Conservation (phyloP, 2,113 vertebrate genomes). For the Aramus guarauna region DNA sequence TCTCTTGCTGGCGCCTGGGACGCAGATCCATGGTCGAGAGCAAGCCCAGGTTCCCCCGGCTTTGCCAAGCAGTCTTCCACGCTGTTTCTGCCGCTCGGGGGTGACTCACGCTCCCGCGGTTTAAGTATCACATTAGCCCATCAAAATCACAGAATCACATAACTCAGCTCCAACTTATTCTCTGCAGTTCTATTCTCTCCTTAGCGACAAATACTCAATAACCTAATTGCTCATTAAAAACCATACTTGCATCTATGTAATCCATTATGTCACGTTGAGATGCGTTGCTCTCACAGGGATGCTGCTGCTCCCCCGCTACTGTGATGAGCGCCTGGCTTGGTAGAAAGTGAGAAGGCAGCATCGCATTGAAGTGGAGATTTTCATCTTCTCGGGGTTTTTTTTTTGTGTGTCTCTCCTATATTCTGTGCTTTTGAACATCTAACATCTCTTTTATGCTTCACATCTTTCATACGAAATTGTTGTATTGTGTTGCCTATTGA, state of each 20-base stretch:
- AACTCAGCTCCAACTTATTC: not conserved
- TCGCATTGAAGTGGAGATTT: conserved; percentile 69
- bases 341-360: conserved; percentile 43
- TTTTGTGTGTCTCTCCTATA: conserved; percentile 54
- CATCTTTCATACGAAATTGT: conserved; percentile 66
- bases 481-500: conserved; percentile 73
- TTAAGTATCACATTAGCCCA: not conserved
- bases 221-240: conserved; percentile 65
- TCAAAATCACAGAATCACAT: not conserved
- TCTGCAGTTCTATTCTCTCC: not conserved
- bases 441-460: conserved; percentile 68
- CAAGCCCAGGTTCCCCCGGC: not conserved
- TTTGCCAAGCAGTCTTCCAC: not conserved
- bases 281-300: not conserved
- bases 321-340: conserved; percentile 9
- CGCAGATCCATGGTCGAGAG: fast-evolving
- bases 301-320: conserved; percentile 4
- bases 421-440: conserved; percentile 76
- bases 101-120: not conserved
- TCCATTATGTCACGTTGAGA: conserved; percentile 32
- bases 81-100: not conserved
- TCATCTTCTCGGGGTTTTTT: conserved; percentile 52
- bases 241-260: not conserved
- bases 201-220: conserved; percentile 28
- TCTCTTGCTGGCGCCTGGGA: not conserved